phyloP scores from a whole-genome alignment of 2,113 vertebrate species.

The Heterocephalus glaber region DNA sequence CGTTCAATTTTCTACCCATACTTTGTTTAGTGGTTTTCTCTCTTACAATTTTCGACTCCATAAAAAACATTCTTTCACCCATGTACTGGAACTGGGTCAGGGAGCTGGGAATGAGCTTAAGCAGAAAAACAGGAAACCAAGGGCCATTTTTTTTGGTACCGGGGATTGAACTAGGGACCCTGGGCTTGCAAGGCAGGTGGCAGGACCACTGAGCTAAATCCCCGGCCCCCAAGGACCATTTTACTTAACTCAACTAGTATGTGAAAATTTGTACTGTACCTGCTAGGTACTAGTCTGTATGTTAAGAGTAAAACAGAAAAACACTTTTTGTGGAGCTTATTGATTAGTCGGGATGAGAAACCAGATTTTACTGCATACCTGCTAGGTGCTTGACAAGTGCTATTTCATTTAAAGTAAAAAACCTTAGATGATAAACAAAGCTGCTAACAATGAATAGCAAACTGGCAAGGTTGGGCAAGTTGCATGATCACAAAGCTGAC shows the following conservation, averaged over 20 bases:
- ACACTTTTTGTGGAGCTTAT: background rate
- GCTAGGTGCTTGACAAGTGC: background rate
- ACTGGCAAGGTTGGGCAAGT: background rate
- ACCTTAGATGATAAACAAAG: background rate
- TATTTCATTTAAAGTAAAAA: background rate
- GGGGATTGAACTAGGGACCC: too few species aligned
- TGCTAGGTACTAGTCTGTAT: background rate
- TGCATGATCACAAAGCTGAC: background rate
- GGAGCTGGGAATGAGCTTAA: background rate
- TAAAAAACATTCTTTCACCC: background rate
- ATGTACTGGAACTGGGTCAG: background rate
- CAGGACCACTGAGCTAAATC: too few species aligned
- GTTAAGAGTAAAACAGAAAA: background rate
- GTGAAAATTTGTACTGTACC: background rate
- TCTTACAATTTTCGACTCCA: background rate
- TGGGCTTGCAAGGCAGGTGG: too few species aligned
- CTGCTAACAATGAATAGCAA: background rate
- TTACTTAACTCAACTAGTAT: background rate
- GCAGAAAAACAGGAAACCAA: background rate
- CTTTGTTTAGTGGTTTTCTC: background rate
- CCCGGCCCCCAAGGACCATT: background rate
- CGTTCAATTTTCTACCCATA: background rate
- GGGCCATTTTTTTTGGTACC: too few species aligned
- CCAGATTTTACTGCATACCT: background rate
- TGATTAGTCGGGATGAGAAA: background rate